phyloP scores from a whole-genome alignment of 1,140 invertebrate genomes.

The Lordiphosa collinella region DNA sequence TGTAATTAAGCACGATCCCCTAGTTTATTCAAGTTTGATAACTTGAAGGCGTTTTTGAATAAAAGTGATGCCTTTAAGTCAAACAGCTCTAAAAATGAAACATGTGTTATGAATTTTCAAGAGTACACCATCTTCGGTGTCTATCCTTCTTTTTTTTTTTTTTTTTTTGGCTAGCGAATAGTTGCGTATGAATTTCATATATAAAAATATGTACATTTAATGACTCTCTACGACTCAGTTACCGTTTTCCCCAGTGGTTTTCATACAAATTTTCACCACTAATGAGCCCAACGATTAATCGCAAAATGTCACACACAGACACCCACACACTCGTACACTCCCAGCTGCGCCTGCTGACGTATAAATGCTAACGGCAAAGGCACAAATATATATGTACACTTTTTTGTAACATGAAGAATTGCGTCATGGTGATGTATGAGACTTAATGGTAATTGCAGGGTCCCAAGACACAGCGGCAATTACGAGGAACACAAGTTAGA shows the following conservation, averaged over 20 bases:
- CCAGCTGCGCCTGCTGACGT: slow-evolving; percentile 35
- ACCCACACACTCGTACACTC: slow-evolving; percentile 13
- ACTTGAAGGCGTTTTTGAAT: too few relatives aligned
- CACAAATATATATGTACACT: slow-evolving; percentile 8
- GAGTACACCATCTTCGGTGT: too few relatives aligned
- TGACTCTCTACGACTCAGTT: slow-evolving; percentile 29
- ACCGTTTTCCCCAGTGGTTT: slow-evolving; percentile 38
- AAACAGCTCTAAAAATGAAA: too few relatives aligned
- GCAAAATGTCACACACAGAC: slow-evolving; percentile 44
- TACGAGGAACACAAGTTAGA: slow-evolving; percentile 25
- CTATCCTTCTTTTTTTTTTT: too few relatives aligned
- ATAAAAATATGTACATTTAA: slow-evolving; percentile 36
- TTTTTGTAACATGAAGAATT: slow-evolving; percentile 15
- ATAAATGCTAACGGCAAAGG: slow-evolving; percentile 49
- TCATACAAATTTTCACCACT: slow-evolving; percentile 73
- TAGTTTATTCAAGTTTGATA: too few relatives aligned
- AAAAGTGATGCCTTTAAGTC: too few relatives aligned
- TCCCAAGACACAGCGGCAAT: slow-evolving; percentile 49
- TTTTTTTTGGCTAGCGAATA: too few relatives aligned
- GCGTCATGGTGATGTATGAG: slow-evolving; percentile 49
- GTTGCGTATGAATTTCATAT: background rate
- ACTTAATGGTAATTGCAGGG: slow-evolving; percentile 46
- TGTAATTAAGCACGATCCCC: too few relatives aligned
- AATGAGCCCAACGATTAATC: slow-evolving; percentile 70
- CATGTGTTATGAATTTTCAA: too few relatives aligned